Base-by-base conservation (phyloP, 2,797 vertebrate genomes). In the Loriculus beryllinus region DNA sequence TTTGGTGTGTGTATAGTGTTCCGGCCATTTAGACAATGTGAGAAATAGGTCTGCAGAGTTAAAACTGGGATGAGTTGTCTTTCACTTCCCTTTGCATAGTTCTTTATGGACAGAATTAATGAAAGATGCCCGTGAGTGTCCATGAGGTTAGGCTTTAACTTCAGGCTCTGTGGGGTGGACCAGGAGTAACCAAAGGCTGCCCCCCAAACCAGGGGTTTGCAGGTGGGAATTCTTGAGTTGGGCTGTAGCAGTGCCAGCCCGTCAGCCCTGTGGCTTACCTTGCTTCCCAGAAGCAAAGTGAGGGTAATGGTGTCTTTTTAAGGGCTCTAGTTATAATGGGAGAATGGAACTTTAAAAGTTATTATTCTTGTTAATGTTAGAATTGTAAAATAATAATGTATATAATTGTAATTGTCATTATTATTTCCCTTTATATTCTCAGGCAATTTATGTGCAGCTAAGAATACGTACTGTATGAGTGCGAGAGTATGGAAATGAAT, bases 361-460 rank as follows among this genome's bases (percentile, higher is more conserved):
- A 8, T 14, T 81, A 2, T 54, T 60, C 13, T 56, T 89, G 26
- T 69, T 90, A 22, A 69, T 87, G 12, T 89, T 92, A 31, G 52
- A 35, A 35, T 57, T 57, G 14, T 57, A 57, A 35, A 35, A 57
- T 25, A 57, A 25, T 35, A 57, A 57, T 35, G 33, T 57, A 35
- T 90, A 12, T 69, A 33, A 48, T 54, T 31, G 10, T 80, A 45
- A 71, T 81, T 86, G 22, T 56, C 14, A 22, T 70, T 60, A 71
- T 83, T 88, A 65, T 72, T 93, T 89, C 14, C 49, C 62, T 59
- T 92, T 76, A 3, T 67, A 29, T 72, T 91, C 59, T 95, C 33
- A 67, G 20, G 23, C 59, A 67, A 13, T 87, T 93, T 67, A 33
- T 0, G 0, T 65, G 39, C 92, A 76, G 42, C 86, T 95, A 70